Percentiles rank a stretch among this genome's conserved stretches.
Conservation (phyloP, 2,113 vertebrate species). For the Sceloporus undulatus region DNA sequence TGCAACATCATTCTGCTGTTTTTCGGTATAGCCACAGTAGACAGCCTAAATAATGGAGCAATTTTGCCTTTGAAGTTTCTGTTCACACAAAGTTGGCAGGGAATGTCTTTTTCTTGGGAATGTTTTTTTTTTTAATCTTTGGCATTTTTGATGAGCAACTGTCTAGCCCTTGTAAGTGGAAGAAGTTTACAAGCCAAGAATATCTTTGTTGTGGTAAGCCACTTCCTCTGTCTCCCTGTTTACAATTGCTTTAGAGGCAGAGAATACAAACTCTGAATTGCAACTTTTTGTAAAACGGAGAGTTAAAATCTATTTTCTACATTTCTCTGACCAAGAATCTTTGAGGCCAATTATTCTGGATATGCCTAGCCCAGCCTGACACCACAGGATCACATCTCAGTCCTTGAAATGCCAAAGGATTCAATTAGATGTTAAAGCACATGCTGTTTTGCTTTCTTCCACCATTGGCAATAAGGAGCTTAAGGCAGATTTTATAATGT, state of each 20-base stretch:
- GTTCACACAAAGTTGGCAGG: constrained; percentile 26
- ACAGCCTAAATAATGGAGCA: constrained; percentile 9
- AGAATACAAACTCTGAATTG: constrained; percentile 46
- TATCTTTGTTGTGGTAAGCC: constrained; percentile 50
- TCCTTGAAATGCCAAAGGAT: constrained; percentile 45
- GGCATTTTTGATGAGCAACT: constrained; percentile 56
- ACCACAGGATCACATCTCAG: constrained; percentile 51
- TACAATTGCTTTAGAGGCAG: constrained; percentile 42
- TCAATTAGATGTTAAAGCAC: no score
- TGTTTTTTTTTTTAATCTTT: constrained; percentile 19
- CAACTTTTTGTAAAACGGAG: constrained; percentile 26
- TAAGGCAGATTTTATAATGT: no score
- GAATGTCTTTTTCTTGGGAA: constrained; percentile 37
- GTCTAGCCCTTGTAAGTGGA: constrained; percentile 50
- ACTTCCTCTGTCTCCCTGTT: constrained; percentile 45
- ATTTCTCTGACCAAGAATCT: constrained; percentile 49
- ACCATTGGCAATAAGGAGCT: no score
- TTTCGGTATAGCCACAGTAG: background rate
- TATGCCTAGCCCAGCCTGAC: constrained; percentile 51
- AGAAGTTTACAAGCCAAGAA: constrained; percentile 44
- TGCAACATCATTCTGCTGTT: background rate
- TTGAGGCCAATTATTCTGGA: constrained; percentile 26
- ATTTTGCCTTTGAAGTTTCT: constrained; percentile 31
- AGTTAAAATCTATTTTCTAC: constrained; percentile 41
- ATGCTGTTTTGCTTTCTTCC: no score